A percentile compares a stretch with the other conserved stretches of the same genome.
Conservation (phyloP, 2,888 invertebrate species). For the Chrysolina haemoptera region DNA sequence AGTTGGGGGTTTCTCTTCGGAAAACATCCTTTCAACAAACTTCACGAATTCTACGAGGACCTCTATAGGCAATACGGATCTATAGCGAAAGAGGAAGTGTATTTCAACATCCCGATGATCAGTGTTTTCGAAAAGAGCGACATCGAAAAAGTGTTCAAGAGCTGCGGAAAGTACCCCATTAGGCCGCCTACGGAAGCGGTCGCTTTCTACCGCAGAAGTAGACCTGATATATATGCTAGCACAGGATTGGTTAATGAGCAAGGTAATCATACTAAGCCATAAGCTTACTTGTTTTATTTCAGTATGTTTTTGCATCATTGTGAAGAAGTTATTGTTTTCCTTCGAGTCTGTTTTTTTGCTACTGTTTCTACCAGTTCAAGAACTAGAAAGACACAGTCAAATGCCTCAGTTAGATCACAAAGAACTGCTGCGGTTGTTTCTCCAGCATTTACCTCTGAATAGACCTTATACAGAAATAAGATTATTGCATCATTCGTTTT, state of each 20-base stretch:
- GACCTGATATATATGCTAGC: conserved; percentile 86
- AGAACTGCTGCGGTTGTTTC: no score
- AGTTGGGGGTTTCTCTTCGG: conserved; percentile 83
- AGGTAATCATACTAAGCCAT: conserved; percentile 68
- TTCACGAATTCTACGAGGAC: conserved; percentile 86
- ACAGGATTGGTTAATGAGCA: conserved; percentile 88
- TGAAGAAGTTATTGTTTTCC: no score
- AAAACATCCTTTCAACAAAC: conserved; percentile 76
- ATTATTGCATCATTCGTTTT: no score
- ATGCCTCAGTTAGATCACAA: no score
- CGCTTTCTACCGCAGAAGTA: conserved; percentile 80
- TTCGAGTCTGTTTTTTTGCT: no score
- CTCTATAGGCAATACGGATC: conserved; percentile 82
- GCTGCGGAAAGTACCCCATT: conserved; percentile 82
- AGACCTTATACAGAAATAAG: no score
- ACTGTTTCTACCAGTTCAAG: no score
- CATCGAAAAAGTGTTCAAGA: conserved; percentile 83
- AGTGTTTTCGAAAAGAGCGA: conserved; percentile 81
- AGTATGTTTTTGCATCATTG: no score
- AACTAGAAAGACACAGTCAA: no score
- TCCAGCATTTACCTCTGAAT: no score
- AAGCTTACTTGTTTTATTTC: no score
- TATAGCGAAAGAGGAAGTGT: conserved; percentile 83
- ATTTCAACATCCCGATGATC: conserved; percentile 81
- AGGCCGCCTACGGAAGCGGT: conserved; percentile 89